Evolutionary conservation across 1,140 invertebrate species (phyloP).

Genomic region (Drosophila persimilis): DNA sequence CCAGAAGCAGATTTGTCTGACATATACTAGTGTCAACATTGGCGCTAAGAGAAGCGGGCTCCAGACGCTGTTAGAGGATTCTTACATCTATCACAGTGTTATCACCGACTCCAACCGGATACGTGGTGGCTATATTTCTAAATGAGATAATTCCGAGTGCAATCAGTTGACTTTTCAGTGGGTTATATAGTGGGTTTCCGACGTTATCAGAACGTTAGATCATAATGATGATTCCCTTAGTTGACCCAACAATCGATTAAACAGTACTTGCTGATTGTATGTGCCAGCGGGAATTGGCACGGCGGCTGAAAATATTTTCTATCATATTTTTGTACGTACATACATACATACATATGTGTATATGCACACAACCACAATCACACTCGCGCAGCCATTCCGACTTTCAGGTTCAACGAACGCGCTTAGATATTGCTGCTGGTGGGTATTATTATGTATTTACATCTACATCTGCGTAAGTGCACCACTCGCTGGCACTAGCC

Average conservation of each 20-base stretch:
- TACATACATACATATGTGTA: too few relatives aligned
- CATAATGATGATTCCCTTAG: background rate
- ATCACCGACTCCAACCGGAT: too few relatives aligned
- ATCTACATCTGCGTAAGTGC: slow-evolving; percentile 15
- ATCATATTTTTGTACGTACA: background rate
- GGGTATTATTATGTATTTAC: background rate
- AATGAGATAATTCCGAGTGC: too few relatives aligned
- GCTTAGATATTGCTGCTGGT: slow-evolving; percentile 14
- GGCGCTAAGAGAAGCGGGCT: too few relatives aligned
- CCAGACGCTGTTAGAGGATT: too few relatives aligned
- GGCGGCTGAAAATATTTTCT: slow-evolving; percentile 17
- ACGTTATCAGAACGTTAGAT: background rate
- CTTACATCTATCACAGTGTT: too few relatives aligned
- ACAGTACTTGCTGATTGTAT: slow-evolving; percentile 1
- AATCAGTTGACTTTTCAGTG: too few relatives aligned
- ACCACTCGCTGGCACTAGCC: slow-evolving; percentile 15
- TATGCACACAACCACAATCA: background rate
- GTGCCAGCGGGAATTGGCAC: background rate
- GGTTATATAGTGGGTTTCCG: too few relatives aligned
- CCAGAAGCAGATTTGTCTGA: slow-evolving; percentile 2
- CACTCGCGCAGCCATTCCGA: slow-evolving; percentile 14
- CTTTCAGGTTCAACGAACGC: slow-evolving; percentile 47
- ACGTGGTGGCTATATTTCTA: too few relatives aligned
- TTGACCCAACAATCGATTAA: slow-evolving; percentile 34
- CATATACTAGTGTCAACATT: too few relatives aligned